Evolutionary conservation across 2,888 invertebrate species (phyloP).

Genomic region (Nectonema munidae): DNA sequence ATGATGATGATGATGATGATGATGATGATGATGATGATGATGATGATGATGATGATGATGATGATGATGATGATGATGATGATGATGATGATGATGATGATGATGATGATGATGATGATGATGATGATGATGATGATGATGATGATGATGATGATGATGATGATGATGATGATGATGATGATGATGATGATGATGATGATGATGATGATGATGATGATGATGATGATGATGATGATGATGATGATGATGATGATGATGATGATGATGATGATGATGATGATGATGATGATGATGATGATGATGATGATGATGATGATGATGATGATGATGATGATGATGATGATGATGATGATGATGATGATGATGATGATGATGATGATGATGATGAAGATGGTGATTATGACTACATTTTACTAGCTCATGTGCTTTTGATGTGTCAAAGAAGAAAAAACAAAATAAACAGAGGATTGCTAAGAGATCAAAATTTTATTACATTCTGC

Average conservation of each 20-base stretch:
- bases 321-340: background rate
- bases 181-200: background rate
- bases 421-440: constrained; percentile 2
- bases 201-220: background rate
- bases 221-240: background rate
- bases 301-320: background rate
- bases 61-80: background rate
- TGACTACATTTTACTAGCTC: no score
- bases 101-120: background rate
- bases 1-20: background rate
- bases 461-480: no score
- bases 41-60: background rate
- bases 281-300: background rate
- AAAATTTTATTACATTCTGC: no score
- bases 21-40: background rate
- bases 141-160: background rate
- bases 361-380: background rate
- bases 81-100: background rate
- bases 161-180: background rate
- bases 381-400: background rate
- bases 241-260: background rate
- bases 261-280: background rate
- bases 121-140: background rate
- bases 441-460: no score
- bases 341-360: background rate